These are phyloP conservation scores for Drosophila dives DNA, from an alignment of 2,888 invertebrate genomes.

Conservation along the genomic window DNA sequence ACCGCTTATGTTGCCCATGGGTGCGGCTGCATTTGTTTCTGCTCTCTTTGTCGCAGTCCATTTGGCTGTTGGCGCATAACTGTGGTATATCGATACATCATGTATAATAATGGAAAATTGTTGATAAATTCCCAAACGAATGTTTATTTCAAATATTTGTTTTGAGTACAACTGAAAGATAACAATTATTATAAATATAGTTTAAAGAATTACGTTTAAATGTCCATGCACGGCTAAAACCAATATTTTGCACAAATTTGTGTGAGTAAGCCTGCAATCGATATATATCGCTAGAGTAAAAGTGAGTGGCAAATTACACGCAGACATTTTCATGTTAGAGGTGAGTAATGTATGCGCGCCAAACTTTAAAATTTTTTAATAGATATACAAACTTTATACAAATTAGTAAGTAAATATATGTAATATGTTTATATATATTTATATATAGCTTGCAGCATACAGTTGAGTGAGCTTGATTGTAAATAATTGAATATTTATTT, in stretches of 20 bases:
- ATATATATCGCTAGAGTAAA: slow-evolving; percentile 14
- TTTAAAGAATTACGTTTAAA: not conserved
- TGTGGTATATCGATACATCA: not conserved
- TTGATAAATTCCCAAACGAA: not conserved
- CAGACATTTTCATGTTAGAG: slow-evolving; percentile 25
- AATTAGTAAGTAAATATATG: too few species aligned
- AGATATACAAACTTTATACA: not conserved
- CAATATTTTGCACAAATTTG: not conserved
- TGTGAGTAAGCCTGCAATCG: not conserved
- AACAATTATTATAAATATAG: not conserved
- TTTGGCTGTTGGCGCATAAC: slow-evolving; percentile 21
- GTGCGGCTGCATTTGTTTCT: slow-evolving; percentile 6
- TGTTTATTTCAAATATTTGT: not conserved
- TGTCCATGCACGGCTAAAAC: not conserved
- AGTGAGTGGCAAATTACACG: slow-evolving; percentile 2
- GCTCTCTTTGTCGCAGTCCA: slow-evolving; percentile 28
- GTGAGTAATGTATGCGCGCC: slow-evolving; percentile 5
- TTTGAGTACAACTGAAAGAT: not conserved
- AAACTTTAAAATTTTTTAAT: not conserved
- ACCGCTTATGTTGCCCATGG: slow-evolving; percentile 1
- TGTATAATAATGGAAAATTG: not conserved
- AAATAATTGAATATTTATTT: not conserved
- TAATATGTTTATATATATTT: not conserved
- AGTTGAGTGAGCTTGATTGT: not conserved
- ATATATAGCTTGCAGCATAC: not conserved